Percentiles rank a stretch among this genome's conserved stretches.
Evolutionary conservation across 2,888 invertebrate species (phyloP).

Genomic region (Habroteleia sp.): DNA sequence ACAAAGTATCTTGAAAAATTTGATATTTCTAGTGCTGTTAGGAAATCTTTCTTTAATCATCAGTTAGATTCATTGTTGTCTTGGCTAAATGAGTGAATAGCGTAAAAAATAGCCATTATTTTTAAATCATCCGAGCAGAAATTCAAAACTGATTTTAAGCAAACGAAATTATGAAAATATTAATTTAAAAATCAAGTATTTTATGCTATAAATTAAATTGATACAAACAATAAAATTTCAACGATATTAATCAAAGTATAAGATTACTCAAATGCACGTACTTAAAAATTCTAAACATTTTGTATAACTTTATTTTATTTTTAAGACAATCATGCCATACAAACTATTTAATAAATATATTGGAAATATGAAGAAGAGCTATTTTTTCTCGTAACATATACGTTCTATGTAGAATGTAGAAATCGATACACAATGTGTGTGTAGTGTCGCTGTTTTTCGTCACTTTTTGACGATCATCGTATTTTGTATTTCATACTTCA

Average conservation of each 20-base stretch:
- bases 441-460: constrained; percentile 57
- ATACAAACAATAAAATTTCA: no score
- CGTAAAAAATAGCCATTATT: constrained; percentile 39
- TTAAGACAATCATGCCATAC: no score
- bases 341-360: no score
- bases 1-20: constrained; percentile 32
- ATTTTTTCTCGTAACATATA: constrained; percentile 55
- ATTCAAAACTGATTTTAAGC: constrained; percentile 2
- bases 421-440: constrained; percentile 61
- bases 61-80: constrained; percentile 52
- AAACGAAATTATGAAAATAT: neutral
- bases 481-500: constrained; percentile 48
- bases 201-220: no score
- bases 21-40: constrained; percentile 37
- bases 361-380: constrained; percentile 40
- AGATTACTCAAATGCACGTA: no score
- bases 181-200: no score
- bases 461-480: constrained; percentile 57
- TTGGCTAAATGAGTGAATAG: constrained; percentile 27
- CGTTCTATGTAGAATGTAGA: constrained; percentile 64
- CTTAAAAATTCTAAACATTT: no score
- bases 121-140: constrained; percentile 15
- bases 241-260: no score
- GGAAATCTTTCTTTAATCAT: constrained; percentile 40
- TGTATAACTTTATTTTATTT: no score